These are phyloP conservation scores for Meleagris gallopavo DNA, from an alignment of 2,113 vertebrate genomes.

Conservation along the genomic window DNA sequence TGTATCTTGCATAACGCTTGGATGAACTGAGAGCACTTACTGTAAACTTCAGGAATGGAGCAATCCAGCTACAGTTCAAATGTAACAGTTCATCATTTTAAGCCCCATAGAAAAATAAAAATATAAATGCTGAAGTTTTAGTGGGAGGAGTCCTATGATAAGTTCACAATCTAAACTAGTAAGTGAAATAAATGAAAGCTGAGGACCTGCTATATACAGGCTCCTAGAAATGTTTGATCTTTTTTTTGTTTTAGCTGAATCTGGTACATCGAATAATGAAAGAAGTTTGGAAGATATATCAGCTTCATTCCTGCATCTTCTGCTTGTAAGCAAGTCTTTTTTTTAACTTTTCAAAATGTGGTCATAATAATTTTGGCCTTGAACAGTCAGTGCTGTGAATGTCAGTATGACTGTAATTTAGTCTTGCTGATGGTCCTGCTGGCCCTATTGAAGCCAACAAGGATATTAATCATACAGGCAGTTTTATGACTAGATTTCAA, in stretches of 20 bases:
- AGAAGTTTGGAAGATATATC: constrained; percentile 86
- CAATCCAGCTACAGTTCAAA: background rate
- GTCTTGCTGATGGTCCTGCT: background rate
- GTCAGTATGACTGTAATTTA: background rate
- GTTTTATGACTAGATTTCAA: background rate
- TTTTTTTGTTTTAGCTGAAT: constrained; percentile 80
- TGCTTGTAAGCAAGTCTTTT: constrained; percentile 84
- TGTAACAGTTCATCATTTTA: background rate
- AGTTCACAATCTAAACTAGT: background rate
- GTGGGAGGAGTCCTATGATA: background rate
- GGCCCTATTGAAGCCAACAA: background rate
- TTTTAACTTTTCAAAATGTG: background rate
- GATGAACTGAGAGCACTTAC: background rate
- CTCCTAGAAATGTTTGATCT: background rate
- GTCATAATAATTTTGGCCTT: background rate
- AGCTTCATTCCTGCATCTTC: constrained; percentile 77
- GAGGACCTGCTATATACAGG: background rate
- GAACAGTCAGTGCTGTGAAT: background rate
- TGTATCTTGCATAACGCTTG: background rate
- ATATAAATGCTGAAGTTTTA: background rate
- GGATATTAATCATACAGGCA: background rate
- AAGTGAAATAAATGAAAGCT: background rate
- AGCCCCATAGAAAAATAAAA: background rate
- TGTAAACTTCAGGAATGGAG: background rate
- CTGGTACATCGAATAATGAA: constrained; percentile 90